Base-by-base conservation (phyloP, 2,113 vertebrate species). In the Ochotona princeps region DNA sequence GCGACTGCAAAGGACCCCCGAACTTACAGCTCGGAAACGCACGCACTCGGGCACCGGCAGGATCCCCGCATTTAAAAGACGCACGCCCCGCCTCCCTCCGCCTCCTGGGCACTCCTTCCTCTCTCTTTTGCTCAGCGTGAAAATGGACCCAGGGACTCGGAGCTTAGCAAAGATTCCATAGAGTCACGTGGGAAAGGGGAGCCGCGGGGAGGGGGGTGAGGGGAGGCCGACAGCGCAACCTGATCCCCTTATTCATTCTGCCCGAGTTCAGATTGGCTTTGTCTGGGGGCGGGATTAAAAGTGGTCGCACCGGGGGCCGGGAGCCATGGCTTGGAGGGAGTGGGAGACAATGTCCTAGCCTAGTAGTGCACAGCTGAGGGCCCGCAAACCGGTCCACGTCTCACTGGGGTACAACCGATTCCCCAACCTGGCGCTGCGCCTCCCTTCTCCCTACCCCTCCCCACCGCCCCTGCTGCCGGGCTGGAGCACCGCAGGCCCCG, bases 81-180 rank as follows among this genome's bases (percentile, higher is more conserved):
- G 54, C 72, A 35, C 15, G 88, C 83, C 83, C 92, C 60, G 75
- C 90, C 90, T 84, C 23, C 73, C 60, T 75, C 74, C 8, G n/a
- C 83, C 35, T 60, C 76, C 44, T 65, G 51, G 9, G 28, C 72
- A 17, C 75, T 30, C 60, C 82, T 67, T 38, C 78, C 47, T 76
- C 81, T 63, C 81, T 76, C 69, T 67, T 28, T 35, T 21, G 75
- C 89, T 78, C 66, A 0, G 67, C 15, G 94, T 84, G 95, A 94
- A 97, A 96, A 97, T 86, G 94, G 97, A 97, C 95, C 91, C 97
- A 60, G 95, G 67, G 89, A 89, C 85, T 65, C 65, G 0, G 35
- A 79, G 97, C 87, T 92, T 81, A 84, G 97, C 96, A 87, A 91
- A 98, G 98, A 98, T 98, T 98, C 97, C 98, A 96, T 93, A 97